Percentiles rank a stretch among this genome's conserved stretches.
These are phyloP conservation scores for Bolinopsis microptera DNA, from an alignment of 37 sponge, comb jelly and placozoan genomes.

Conservation along the genomic window DNA sequence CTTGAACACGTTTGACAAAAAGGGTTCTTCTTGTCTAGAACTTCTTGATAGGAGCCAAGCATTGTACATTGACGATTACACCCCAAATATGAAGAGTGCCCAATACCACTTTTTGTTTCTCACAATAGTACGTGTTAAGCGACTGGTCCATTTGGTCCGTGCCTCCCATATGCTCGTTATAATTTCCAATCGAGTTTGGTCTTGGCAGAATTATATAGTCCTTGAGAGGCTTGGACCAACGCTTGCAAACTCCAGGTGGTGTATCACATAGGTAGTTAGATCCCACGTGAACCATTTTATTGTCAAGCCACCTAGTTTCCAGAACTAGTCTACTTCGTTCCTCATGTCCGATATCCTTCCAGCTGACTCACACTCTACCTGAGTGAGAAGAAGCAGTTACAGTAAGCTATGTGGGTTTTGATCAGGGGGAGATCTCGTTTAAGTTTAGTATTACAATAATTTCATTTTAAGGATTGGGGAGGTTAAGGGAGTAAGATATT, in stretches of 20 bases:
- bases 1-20: background rate
- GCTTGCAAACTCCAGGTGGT: background rate
- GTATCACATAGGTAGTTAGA: background rate
- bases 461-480: too few species aligned
- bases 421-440: too few species aligned
- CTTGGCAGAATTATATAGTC: background rate
- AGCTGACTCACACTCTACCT: too few species aligned
- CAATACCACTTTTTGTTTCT: background rate
- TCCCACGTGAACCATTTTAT: background rate
- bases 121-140: background rate
- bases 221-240: background rate
- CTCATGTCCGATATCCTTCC: too few species aligned
- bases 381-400: too few species aligned
- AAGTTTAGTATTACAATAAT: too few species aligned
- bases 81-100: background rate
- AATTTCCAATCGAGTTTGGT: background rate
- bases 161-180: background rate
- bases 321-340: too few species aligned
- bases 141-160: background rate
- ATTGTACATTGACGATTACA: background rate
- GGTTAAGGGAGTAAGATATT: too few species aligned
- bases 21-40: background rate
- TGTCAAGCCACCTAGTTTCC: background rate
- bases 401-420: too few species aligned
- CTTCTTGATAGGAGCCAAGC: background rate